Evolutionary conservation across 53 echinoderm and acorn worm genomes (phyloP).

Genomic region (Echinometra lucunter): DNA sequence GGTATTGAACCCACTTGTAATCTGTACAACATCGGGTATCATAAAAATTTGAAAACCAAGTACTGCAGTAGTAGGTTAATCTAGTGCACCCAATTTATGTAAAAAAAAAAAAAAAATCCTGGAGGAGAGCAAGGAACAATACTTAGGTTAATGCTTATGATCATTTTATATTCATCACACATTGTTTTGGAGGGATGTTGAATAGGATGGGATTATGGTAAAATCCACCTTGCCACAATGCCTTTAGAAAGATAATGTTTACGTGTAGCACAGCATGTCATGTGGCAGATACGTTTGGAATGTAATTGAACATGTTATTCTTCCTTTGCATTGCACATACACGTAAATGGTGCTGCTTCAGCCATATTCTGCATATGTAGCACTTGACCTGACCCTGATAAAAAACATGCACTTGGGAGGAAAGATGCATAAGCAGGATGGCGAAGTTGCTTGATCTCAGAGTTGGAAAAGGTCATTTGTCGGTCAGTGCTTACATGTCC

Average conservation of each 20-base stretch:
- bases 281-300: background rate
- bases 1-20: background rate
- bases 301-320: background rate
- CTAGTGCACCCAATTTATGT: background rate
- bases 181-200: background rate
- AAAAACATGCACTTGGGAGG: constrained; percentile 2
- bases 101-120: background rate
- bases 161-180: background rate
- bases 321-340: background rate
- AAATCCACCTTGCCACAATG: background rate
- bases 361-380: background rate
- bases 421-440: background rate
- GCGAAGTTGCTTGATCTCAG: background rate
- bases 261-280: background rate
- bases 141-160: background rate
- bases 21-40: background rate
- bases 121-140: background rate
- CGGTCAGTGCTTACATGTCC: constrained; percentile 51
- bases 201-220: background rate
- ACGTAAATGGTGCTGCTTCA: background rate
- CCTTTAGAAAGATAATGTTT: background rate
- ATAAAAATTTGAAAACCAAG: background rate
- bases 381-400: constrained; percentile 34
- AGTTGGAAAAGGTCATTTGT: constrained; percentile 17
- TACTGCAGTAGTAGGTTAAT: background rate